Evolutionary conservation across 2,888 invertebrate genomes (phyloP).

Genomic region (Dasypolia templi): DNA sequence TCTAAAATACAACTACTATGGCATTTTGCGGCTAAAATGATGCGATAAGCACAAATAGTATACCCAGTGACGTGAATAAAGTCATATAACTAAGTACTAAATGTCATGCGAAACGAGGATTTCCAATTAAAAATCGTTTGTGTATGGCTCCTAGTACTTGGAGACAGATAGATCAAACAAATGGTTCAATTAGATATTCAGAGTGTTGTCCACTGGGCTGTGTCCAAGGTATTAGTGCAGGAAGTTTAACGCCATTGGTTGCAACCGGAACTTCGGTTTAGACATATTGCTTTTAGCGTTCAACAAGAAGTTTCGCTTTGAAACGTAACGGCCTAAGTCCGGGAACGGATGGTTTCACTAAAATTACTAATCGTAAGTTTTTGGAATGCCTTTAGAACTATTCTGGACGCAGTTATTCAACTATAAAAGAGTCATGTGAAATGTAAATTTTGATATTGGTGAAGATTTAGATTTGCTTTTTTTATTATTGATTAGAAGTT

Average conservation of each 20-base stretch:
- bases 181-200: constrained; percentile 43
- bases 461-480: not conserved
- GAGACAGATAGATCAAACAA: not conserved
- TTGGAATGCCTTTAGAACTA: not conserved
- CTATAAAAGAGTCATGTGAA: not conserved
- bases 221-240: constrained; percentile 48
- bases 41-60: too few relatives aligned
- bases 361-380: constrained; percentile 13
- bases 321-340: too few relatives aligned
- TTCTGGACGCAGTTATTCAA: not conserved
- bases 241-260: constrained; percentile 48
- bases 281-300: constrained; percentile 51
- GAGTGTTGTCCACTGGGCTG: constrained; percentile 24
- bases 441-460: not conserved
- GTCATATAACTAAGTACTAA: too few relatives aligned
- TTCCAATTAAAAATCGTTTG: not conserved
- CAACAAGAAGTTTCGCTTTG: constrained; percentile 11
- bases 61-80: too few relatives aligned
- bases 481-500: not conserved
- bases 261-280: constrained; percentile 27
- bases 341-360: not conserved
- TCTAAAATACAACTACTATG: too few relatives aligned
- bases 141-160: too few relatives aligned
- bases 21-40: too few relatives aligned
- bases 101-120: too few relatives aligned